phyloP scores from a whole-genome alignment of 2,888 invertebrate genomes.

The Drosophila meridionalis region DNA sequence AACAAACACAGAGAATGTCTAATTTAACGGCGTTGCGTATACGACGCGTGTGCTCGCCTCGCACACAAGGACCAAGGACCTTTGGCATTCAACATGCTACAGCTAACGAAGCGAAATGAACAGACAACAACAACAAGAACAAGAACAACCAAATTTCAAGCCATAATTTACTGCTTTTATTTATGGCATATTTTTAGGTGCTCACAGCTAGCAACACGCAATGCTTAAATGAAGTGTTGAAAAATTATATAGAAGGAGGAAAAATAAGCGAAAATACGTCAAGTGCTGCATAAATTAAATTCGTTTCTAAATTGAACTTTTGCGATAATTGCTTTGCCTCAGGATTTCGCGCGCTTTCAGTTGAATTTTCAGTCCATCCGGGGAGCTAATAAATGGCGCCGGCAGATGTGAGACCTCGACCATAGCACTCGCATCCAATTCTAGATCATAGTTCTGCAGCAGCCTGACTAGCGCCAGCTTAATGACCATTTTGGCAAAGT shows the following conservation, averaged over 20 bases:
- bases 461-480: slow-evolving; percentile 82
- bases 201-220: slow-evolving; percentile 38
- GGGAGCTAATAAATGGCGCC: slow-evolving; percentile 65
- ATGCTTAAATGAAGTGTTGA: slow-evolving; percentile 59
- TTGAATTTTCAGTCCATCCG: slow-evolving; percentile 71
- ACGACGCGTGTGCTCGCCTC: slow-evolving; percentile 39
- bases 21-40: slow-evolving; percentile 67
- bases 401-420: slow-evolving; percentile 72
- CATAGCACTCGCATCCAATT: slow-evolving; percentile 44
- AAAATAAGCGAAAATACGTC: slow-evolving; percentile 12
- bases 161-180: slow-evolving; percentile 69
- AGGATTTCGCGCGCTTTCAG: slow-evolving; percentile 62
- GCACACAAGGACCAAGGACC: slow-evolving; percentile 35
- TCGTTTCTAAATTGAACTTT: slow-evolving; percentile 33
- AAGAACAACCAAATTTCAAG: slow-evolving; percentile 15
- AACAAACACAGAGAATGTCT: slow-evolving; percentile 60
- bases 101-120: slow-evolving; percentile 70
- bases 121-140: slow-evolving; percentile 28
- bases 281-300: slow-evolving; percentile 26
- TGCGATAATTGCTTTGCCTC: slow-evolving; percentile 44
- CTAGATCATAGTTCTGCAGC: slow-evolving; percentile 75
- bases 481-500: slow-evolving; percentile 81
- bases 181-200: slow-evolving; percentile 77
- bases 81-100: slow-evolving; percentile 51
- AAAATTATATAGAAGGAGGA: slow-evolving; percentile 16